Base-by-base conservation (phyloP, 2,113 vertebrate species). In the Epinephelus cyanopodus region DNA sequence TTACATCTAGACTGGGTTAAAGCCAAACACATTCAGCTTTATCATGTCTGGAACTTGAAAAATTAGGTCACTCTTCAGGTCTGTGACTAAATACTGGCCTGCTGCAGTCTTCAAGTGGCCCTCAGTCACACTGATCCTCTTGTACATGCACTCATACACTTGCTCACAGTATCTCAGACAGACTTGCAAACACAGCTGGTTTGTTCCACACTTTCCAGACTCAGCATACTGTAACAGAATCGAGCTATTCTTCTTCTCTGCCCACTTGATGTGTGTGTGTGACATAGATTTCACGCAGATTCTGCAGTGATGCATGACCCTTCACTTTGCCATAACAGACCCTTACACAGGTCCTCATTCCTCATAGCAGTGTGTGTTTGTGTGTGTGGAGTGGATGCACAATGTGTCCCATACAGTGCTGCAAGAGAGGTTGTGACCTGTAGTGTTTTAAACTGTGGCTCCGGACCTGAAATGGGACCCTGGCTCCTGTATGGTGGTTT, bases 161-260 rank as follows among this genome's bases (percentile, higher is more conserved):
- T 17, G 7, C 21, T n/a, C 74, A 25, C 47, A 54, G 68, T 19
- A 5, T 77, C 57, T 52, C 9, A 25, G 53, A 29, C 70, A 37
- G 17, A 25, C 39, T 2, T 25, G 47, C 64, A 69, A 25, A 89
- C 85, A 90, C 81, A 90, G 88, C 91, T 79, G 90, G 65, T 92
- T 90, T 93, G 85, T 90, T 89, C 77, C 61, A 74, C 39, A 2
- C 50, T 29, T 47, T 42, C 57, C 27, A 64, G 19, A 81, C 29
- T 77, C 54, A n/a, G 53, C 61, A 33, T 25, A 72, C 81, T 90
- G 67, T 77, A 60, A 42, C 65, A 89, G 74, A 90, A 89, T 64
- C 1, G 2, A 66, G 74, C 84, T 48, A 74, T 92, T 91, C 84
- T 89, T 88, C 82, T 79, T 42, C 77, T 81, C 65, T 76, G 68